phyloP scores from a whole-genome alignment of 2,888 invertebrate species.

The Drosophila kuntzei region DNA sequence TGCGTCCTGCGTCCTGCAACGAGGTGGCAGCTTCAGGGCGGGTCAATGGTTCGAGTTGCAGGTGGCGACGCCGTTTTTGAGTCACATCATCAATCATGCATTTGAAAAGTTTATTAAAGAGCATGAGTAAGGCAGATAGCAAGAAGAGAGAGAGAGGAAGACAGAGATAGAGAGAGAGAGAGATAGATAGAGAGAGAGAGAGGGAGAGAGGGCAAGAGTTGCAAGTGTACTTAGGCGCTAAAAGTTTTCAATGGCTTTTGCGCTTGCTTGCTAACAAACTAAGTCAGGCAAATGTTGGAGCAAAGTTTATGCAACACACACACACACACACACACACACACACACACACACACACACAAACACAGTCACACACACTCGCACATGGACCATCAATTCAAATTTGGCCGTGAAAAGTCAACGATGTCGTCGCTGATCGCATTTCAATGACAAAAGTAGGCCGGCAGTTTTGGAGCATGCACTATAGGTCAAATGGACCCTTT shows the following conservation, averaged over 20 bases:
- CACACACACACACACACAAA: constrained; percentile 8
- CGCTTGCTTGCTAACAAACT: constrained; percentile 54
- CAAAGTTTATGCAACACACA: constrained; percentile 45
- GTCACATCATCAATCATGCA: constrained; percentile 77
- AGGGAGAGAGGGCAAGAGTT: constrained; percentile 24
- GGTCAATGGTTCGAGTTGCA: constrained; percentile 7
- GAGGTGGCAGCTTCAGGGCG: neutral
- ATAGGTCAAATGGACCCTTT: no score
- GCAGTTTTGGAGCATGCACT: constrained; percentile 26
- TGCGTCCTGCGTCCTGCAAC: neutral
- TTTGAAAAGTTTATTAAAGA: constrained; percentile 75
- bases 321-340: constrained; percentile 11
- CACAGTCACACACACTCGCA: constrained; percentile 20
- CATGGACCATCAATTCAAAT: constrained; percentile 43
- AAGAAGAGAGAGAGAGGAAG: constrained; percentile 3
- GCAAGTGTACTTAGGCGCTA: constrained; percentile 68
- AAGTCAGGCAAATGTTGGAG: constrained; percentile 52
- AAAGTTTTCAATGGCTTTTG: constrained; percentile 75
- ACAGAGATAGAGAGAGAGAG: constrained; percentile 9
- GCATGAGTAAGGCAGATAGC: constrained; percentile 20
- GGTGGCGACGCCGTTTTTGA: constrained; percentile 14
- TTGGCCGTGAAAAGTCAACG: constrained; percentile 48
- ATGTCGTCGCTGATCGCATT: constrained; percentile 51
- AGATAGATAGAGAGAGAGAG: neutral
- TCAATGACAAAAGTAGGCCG: constrained; percentile 58